Percentiles rank a stretch among this genome's conserved stretches.
Evolutionary conservation across 2,888 invertebrate species (phyloP).

Genomic region (Eupithecia dodoneata): DNA sequence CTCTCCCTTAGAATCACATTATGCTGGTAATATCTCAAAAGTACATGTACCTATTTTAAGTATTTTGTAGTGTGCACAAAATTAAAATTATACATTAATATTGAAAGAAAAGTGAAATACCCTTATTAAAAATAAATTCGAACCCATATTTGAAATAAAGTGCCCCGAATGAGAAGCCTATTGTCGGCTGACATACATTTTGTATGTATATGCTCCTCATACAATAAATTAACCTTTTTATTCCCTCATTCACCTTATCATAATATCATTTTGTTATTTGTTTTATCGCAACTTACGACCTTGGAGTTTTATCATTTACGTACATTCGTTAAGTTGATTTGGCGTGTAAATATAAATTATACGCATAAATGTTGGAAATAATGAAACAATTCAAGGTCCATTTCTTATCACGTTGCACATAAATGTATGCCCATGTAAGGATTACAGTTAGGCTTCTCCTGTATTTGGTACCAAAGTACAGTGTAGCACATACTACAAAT

Average conservation of each 20-base stretch:
- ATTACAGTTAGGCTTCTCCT: background rate
- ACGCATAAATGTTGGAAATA: background rate
- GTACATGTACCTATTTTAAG: background rate
- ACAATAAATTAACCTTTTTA: background rate
- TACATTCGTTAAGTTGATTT: conserved; percentile 30
- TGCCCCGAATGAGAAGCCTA: background rate
- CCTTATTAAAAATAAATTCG: background rate
- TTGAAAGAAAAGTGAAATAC: background rate
- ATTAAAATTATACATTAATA: background rate
- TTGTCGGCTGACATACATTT: background rate
- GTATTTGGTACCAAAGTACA: background rate
- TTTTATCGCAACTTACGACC: conserved; percentile 28
- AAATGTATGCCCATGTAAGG: background rate
- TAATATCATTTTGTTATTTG: conserved; percentile 1
- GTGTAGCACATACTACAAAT: background rate
- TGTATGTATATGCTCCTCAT: background rate
- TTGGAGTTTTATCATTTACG: conserved; percentile 35
- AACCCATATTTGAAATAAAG: background rate
- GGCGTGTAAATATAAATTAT: background rate
- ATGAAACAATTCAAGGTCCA: background rate
- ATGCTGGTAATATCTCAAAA: background rate
- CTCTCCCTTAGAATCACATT: background rate
- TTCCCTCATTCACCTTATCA: background rate
- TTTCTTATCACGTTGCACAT: background rate
- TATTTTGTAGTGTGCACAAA: background rate